phyloP scores from a whole-genome alignment of 2,113 vertebrate species.

The Aleadryas rufinucha region DNA sequence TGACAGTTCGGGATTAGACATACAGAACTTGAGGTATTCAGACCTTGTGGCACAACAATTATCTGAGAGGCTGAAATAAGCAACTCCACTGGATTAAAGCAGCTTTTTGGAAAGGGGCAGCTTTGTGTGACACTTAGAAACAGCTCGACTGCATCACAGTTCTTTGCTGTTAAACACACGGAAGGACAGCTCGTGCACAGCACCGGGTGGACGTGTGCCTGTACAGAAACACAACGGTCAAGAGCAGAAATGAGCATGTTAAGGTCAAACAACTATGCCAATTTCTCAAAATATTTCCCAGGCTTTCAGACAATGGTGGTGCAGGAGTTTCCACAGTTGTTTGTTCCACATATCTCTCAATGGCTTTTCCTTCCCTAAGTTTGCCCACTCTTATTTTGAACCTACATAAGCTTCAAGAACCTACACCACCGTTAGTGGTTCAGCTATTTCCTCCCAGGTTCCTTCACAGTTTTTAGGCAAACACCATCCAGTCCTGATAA shows the following conservation, averaged over 20 bases:
- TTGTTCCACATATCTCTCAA: neutral
- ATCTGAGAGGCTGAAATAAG: neutral
- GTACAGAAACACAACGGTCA: neutral
- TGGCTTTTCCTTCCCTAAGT: neutral
- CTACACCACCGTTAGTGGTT: neutral
- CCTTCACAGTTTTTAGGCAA: neutral
- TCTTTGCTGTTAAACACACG: neutral
- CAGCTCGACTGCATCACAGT: neutral
- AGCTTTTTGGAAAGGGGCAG: neutral
- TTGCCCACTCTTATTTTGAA: neutral
- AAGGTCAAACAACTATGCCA: neutral
- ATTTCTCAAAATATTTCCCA: neutral
- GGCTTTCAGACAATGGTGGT: neutral
- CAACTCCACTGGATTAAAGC: neutral
- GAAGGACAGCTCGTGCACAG: fast-evolving
- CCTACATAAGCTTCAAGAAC: neutral
- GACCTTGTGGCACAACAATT: neutral
- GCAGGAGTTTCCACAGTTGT: neutral
- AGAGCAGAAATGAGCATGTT: neutral
- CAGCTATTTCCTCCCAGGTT: neutral
- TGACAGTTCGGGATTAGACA: neutral
- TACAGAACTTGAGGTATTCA: neutral
- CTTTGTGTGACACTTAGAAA: neutral
- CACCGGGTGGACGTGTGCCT: fast-evolving
- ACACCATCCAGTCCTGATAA: neutral